Percentiles rank a stretch among this genome's conserved stretches.
phyloP scores from a whole-genome alignment of 2,113 vertebrate species.

The Penelope pileata region DNA sequence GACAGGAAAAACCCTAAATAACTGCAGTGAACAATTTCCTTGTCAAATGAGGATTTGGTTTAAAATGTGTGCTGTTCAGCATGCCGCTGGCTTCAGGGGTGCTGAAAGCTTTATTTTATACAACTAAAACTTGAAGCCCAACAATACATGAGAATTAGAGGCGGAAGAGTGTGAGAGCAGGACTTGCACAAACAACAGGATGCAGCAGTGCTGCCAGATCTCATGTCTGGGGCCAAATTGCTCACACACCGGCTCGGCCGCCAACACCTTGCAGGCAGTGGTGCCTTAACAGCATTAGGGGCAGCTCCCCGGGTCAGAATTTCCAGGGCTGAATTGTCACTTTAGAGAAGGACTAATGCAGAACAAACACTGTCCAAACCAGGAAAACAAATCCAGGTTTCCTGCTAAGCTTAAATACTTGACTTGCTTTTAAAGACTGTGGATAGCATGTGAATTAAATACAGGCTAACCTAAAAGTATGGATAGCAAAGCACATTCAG shows the following conservation, averaged over 20 bases:
- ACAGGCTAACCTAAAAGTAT: not conserved
- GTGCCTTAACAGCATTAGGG: not conserved
- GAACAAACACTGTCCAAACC: not conserved
- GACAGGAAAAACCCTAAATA: not conserved
- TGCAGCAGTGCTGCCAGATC: not conserved
- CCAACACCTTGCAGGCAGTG: not conserved
- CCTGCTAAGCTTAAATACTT: not conserved
- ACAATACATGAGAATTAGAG: not conserved
- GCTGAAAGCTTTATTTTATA: not conserved
- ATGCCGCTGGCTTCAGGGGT: not conserved
- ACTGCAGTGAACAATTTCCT: not conserved
- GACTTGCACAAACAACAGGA: conserved; percentile 30
- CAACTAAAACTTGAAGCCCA: not conserved
- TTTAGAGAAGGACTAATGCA: not conserved
- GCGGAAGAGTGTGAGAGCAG: not conserved
- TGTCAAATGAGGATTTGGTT: not conserved
- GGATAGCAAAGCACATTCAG: not conserved
- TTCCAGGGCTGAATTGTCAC: not conserved
- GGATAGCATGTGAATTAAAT: not conserved
- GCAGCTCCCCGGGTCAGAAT: not conserved
- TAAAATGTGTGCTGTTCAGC: not conserved
- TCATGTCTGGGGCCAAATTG: not conserved
- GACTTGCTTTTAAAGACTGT: not conserved
- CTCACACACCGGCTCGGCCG: not conserved
- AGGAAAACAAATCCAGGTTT: not conserved